Evolutionary conservation across 2,888 invertebrate species (phyloP).

Genomic region (Tenthredo scrophulariae): DNA sequence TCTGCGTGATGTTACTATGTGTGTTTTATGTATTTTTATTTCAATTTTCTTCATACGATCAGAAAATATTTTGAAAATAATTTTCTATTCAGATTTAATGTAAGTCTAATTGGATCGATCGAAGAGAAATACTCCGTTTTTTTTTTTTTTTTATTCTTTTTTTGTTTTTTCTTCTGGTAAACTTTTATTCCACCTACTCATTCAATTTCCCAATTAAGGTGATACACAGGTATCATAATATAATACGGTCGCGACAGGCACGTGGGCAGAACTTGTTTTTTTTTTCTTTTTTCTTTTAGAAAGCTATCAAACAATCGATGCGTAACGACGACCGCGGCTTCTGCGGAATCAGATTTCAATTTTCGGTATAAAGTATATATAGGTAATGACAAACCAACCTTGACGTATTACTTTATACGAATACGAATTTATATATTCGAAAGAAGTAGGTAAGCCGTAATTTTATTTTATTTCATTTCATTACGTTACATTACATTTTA

Average conservation of each 20-base stretch:
- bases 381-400: not conserved
- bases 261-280: not conserved
- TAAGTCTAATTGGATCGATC: too few species aligned
- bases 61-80: too few species aligned
- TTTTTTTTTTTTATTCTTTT: not conserved
- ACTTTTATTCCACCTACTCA: not conserved
- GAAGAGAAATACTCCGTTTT: too few species aligned
- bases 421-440: not conserved
- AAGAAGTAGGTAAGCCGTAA: not conserved
- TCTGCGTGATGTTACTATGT: too few species aligned
- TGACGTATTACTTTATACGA: not conserved
- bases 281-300: not conserved
- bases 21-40: too few species aligned
- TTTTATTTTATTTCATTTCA: not conserved
- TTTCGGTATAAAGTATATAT: not conserved
- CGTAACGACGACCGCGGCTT: not conserved
- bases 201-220: not conserved
- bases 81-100: too few species aligned
- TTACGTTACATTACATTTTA: not conserved
- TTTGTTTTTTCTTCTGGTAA: not conserved
- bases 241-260: not conserved
- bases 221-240: not conserved
- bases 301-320: constrained; percentile 12
- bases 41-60: too few species aligned
- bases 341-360: not conserved